Percentiles rank a stretch among this genome's conserved stretches.
phyloP scores from a whole-genome alignment of 2,888 invertebrate genomes.

The Entomobrya multifasciata region DNA sequence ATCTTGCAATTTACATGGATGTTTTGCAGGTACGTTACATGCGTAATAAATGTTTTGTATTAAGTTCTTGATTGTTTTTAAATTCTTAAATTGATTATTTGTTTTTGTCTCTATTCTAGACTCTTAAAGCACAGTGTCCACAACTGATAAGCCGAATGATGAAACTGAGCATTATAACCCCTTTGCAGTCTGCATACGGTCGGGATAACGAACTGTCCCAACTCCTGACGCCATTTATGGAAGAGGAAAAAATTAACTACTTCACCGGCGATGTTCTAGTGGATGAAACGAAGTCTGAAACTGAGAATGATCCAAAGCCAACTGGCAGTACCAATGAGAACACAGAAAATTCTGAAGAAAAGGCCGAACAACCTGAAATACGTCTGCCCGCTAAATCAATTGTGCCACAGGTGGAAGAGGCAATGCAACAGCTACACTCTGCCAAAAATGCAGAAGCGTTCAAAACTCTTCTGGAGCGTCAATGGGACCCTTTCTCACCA shows the following conservation, averaged over 20 bases:
- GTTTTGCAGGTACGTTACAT: slow-evolving; percentile 89
- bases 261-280: neutral
- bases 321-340: neutral
- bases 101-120: too few species aligned
- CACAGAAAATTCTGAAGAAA: neutral
- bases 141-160: slow-evolving; percentile 54
- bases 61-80: too few species aligned
- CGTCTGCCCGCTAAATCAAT: slow-evolving; percentile 40
- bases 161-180: slow-evolving; percentile 37
- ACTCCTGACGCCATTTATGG: slow-evolving; percentile 45
- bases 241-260: neutral
- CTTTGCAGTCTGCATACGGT: slow-evolving; percentile 32
- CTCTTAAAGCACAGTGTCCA: slow-evolving; percentile 52
- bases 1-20: slow-evolving; percentile 88
- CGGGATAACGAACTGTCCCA: slow-evolving; percentile 33
- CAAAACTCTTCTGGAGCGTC: slow-evolving; percentile 85
- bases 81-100: too few species aligned
- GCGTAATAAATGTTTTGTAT: too few species aligned
- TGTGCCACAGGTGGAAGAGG: slow-evolving; percentile 53
- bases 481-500: slow-evolving; percentile 88
- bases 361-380: neutral
- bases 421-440: slow-evolving; percentile 30
- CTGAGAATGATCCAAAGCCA: neutral
- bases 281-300: neutral
- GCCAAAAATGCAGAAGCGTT: slow-evolving; percentile 84